Evolutionary conservation across 2,113 vertebrate genomes (phyloP), one percentile per base, ranked within the genome.

Genomic region (Mola mola): DNA sequence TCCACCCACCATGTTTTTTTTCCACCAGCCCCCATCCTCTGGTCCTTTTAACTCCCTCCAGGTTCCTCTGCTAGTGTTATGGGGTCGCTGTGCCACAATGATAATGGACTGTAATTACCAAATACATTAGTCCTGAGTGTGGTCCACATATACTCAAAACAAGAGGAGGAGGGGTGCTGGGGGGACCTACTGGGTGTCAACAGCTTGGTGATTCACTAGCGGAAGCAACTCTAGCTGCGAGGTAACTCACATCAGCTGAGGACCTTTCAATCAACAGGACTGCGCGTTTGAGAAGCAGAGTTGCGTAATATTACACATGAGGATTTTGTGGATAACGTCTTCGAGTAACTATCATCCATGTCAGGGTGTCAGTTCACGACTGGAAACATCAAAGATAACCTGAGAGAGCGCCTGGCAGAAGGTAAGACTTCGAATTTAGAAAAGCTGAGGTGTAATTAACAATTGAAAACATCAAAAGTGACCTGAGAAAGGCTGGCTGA

Each of bases 31-130:
- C 43, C 20, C 66, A 46, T 71, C 69, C 62, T 59, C 24, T 47
- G 56, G 66, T 80, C 68, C 79, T 81, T 73, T 73, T 41, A 17
- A 52, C 58, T 38, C 31, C 75, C 60, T 56, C 46, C 58, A 64
- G 58, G 47, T 66, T 73, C 75, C 57, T 46, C 66, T 15, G 53
- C 57, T 50, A n/a, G 41, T 17, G 25, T 62, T n/a, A 52, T 43
- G 3, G 41, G 56, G 66, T 72, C 17, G 21, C 61, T 40, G 40
- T 42, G 61, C 66, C 62, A 49, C 69, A 67, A 81, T 70, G 64
- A 56, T 87, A 86, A 90, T 86, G 82, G 69, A n/a, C 56, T 70
- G 72, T 74, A 84, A 89, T 91, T 87, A 90, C 59, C 60, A 82
- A 82, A 86, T 72, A 67, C 87, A 90, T 90, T 87, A 84, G 80